These are phyloP conservation scores for Catharus minimus DNA, from an alignment of 2,113 vertebrate genomes.

Conservation along the genomic window DNA sequence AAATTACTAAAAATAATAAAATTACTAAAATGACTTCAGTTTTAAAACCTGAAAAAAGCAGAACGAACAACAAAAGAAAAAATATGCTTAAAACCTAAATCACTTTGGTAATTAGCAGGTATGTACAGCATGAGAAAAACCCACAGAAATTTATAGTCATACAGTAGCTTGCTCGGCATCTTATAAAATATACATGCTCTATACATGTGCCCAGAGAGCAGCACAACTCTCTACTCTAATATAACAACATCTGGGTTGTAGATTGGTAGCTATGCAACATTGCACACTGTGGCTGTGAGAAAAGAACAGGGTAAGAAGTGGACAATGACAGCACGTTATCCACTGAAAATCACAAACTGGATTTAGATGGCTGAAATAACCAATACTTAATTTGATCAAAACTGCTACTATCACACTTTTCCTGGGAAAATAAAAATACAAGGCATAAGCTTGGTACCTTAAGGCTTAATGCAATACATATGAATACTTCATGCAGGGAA, in stretches of 20 bases:
- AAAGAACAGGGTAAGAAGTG: not conserved
- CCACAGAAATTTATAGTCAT: not conserved
- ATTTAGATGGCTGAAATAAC: not conserved
- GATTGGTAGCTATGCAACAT: not conserved
- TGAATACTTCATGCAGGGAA: not conserved
- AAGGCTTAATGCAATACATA: not conserved
- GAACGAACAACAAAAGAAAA: not conserved
- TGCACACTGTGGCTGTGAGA: rapidly evolving
- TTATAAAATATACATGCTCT: not conserved
- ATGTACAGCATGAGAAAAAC: not conserved
- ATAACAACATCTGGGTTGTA: not conserved
- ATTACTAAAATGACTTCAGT: not conserved
- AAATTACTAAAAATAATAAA: no score
- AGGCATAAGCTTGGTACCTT: not conserved
- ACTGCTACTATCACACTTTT: not conserved
- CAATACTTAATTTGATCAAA: not conserved
- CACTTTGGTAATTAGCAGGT: not conserved
- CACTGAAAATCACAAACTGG: not conserved
- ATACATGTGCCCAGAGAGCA: not conserved
- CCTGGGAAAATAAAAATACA: not conserved
- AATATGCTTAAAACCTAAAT: not conserved
- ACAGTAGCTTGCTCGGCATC: not conserved
- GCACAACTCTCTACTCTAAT: not conserved
- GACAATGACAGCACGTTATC: not conserved
- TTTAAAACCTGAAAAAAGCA: not conserved